phyloP scores from a whole-genome alignment of 2,888 invertebrate species.

The Dicyrtomina minuta region DNA sequence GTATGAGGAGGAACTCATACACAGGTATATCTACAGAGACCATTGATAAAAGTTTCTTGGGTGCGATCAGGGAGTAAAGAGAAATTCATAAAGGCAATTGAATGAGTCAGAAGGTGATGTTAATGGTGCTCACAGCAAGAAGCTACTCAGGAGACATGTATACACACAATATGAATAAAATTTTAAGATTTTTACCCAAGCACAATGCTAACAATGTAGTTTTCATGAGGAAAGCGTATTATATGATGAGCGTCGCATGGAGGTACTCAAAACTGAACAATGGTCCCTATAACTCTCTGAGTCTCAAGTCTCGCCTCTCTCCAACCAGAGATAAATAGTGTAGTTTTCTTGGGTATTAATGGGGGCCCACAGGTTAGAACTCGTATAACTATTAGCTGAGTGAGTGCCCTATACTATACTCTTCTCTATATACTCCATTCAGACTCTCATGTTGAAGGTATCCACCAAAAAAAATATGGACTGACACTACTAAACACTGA shows the following conservation, averaged over 20 bases:
- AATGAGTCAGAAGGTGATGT: constrained; percentile 30
- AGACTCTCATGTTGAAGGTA: neutral
- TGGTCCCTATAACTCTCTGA: constrained; percentile 22
- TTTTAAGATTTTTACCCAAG: constrained; percentile 15
- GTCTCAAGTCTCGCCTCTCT: neutral
- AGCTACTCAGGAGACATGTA: constrained; percentile 18
- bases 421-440: neutral
- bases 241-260: constrained; percentile 36
- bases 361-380: constrained; percentile 6
- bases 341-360: neutral
- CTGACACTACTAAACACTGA: neutral
- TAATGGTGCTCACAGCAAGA: constrained; percentile 30
- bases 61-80: constrained; percentile 16
- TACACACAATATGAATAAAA: constrained; percentile 15
- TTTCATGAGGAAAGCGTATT: constrained; percentile 18
- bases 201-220: constrained; percentile 14
- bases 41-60: constrained; percentile 33
- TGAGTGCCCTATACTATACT: neutral
- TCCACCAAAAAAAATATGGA: constrained; percentile 20
- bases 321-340: constrained; percentile 12
- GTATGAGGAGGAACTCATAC: too few species aligned
- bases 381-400: neutral
- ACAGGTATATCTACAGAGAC: constrained; percentile 3
- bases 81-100: constrained; percentile 30
- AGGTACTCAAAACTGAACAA: constrained; percentile 37